Base-by-base conservation (phyloP, 2,113 vertebrate genomes). In the Merops nubicus region DNA sequence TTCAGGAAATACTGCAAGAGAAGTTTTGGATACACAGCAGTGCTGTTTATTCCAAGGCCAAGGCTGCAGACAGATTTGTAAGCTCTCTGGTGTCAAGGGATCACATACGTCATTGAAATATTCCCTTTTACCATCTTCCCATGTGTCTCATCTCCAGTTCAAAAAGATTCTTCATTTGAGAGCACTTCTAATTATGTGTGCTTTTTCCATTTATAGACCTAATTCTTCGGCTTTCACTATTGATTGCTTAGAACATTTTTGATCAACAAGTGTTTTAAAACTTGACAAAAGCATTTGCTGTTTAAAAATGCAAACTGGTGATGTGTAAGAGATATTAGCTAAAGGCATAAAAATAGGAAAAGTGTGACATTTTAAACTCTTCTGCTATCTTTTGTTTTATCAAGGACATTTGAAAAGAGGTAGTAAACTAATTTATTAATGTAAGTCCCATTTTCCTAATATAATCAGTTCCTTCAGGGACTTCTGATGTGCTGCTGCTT, bases 381-480 rank as follows among this genome's bases (percentile, higher is more conserved):
- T 73, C 34, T 48, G 7, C 36, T 73, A 7, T 57, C 63, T 57
- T 53, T 5, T 60, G 40, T 64, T 93, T 91, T 86, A 67, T 84
- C 88, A 91, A 94, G 93, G 86, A 81, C 92, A 25, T 65, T 68
- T 85, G 34, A 84, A 76, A 91, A 89, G 54, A 78, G 62, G 62
- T 34, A 22, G 28, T 94, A 84, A 90, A 77, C 54, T 80, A 43
- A 89, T 65, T 85, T 89, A 89, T 74, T 93, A 91, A 68, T 84
- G 25, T 15, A 75, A 77, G 85, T 67, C 83, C 90, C 43, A 86
- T 90, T 94, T 96, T 96, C 68, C 76, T 88, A 78, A 78, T 92
- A 80, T 60, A 86, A 84, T 79, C 36, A 38, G 21, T 81, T 83
- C 76, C 75, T 92, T 78, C 45, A 68, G 91, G 88, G 92, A 78